Evolutionary conservation across 64 coral and sea anemone species (phyloP), one percentile per base, ranked within the genome.

Genomic region (Stylophora pistillata): DNA sequence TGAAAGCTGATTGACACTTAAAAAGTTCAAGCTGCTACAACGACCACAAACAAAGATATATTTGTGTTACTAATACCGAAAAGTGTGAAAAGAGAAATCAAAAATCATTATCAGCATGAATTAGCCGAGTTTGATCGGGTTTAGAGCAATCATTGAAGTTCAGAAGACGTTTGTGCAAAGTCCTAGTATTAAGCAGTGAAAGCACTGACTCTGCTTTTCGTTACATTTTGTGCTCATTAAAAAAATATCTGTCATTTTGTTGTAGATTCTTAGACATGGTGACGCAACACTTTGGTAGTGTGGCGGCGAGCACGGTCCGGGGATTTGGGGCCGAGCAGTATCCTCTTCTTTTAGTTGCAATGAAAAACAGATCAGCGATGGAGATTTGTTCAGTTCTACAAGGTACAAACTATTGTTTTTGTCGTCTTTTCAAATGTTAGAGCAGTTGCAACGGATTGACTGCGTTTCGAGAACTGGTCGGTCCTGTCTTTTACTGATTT

Each of bases 351-450:
- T 30, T 99, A 61, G 97, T 95, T 30, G 90, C 92, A 9, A 91
- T 99, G 77, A 95, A 95, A 68, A 99, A 93, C 47, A 92, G 97
- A 75, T 99, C 93, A 29, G 93, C 97, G 3, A 74, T 99, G 63
- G 97, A 99, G 79, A 94, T 99, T 20, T 92, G 81, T 52, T 95
- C 97, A 34, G 97, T 99, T 30, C 64, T 99, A 76, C 97, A 99
- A 99, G 97, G 97, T 99, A 69, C 41, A 64, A 12, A 76, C 30
- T 2, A 53, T 9, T 20, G 20, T 5, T 26, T 12, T n/a, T 17
- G 10, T 26, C 27, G 78, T 11, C 29, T 0, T 10, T 28, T 20
- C 26, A 23, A 47, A 47, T 47, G 2, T 60, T 3, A 60, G 58
- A 15, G 58, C 17, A 12, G 13, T 15, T 2, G 13, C 2, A 2